phyloP scores from a whole-genome alignment of 2,797 vertebrate species.

The Anomalospiza imberbis region DNA sequence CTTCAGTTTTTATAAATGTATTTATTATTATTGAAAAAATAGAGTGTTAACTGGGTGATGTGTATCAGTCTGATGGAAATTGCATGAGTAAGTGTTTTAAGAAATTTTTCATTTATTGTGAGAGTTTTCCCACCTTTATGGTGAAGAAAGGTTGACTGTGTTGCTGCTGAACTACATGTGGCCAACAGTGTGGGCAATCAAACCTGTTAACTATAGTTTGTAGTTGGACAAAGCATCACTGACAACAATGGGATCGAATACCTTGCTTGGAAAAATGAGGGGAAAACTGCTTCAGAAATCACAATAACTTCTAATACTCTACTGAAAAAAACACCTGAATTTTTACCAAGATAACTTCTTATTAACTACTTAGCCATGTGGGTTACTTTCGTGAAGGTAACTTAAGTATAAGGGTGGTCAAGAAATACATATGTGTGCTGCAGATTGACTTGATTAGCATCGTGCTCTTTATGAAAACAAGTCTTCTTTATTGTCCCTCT shows the following conservation, averaged over 20 bases:
- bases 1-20: neutral
- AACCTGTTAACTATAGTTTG: neutral
- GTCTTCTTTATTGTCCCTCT: neutral
- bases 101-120: neutral
- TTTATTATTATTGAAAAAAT: neutral
- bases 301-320: neutral
- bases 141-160: neutral
- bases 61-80: neutral
- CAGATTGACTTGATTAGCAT: neutral
- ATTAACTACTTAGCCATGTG: neutral
- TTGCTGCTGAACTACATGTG: neutral
- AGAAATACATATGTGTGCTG: neutral
- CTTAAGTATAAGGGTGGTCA: neutral
- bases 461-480: neutral
- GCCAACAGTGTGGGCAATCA: neutral
- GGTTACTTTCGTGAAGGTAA: neutral
- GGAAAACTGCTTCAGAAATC: neutral
- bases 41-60: neutral
- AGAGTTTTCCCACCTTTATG: neutral
- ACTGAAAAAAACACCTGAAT: neutral
- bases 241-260: neutral
- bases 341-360: neutral
- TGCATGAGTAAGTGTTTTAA: neutral
- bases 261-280: neutral
- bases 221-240: neutral